These are phyloP conservation scores for Nemopilema nomurai DNA, from an alignment of 30 jellyfish, hydroid and myxozoan species.

Conservation along the genomic window DNA sequence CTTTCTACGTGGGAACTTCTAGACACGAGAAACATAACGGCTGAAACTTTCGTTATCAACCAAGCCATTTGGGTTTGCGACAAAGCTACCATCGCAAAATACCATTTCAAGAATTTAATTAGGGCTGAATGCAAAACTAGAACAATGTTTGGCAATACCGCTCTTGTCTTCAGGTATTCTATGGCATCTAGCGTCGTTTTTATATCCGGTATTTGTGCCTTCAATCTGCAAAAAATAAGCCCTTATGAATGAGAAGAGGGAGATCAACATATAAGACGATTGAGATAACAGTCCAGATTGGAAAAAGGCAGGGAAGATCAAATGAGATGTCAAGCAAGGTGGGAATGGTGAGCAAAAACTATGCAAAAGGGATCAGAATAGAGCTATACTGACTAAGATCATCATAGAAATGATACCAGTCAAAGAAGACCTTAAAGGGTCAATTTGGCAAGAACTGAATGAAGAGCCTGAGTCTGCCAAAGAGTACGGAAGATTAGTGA, in stretches of 20 bases:
- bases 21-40: no score
- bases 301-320: background rate
- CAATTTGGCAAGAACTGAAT: no score
- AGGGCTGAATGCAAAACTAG: background rate
- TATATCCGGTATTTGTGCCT: conserved; percentile 93
- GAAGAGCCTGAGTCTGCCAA: background rate
- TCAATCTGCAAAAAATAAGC: conserved; percentile 66
- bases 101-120: no score
- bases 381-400: no score
- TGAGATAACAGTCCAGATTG: background rate
- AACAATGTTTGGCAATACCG: conserved; percentile 31
- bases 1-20: no score
- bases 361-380: no score
- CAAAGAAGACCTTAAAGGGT: no score
- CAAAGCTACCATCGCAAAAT: background rate
- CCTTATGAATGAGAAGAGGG: background rate
- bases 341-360: background rate
- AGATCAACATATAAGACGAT: background rate
- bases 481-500: background rate
- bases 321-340: background rate
- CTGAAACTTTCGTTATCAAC: no score
- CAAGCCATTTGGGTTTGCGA: background rate
- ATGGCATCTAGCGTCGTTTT: conserved; percentile 86
- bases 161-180: conserved; percentile 64
- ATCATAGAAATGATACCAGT: no score